These are phyloP conservation scores for Urocitellus parryii DNA, from an alignment of 2,113 vertebrate species.

Conservation along the genomic window DNA sequence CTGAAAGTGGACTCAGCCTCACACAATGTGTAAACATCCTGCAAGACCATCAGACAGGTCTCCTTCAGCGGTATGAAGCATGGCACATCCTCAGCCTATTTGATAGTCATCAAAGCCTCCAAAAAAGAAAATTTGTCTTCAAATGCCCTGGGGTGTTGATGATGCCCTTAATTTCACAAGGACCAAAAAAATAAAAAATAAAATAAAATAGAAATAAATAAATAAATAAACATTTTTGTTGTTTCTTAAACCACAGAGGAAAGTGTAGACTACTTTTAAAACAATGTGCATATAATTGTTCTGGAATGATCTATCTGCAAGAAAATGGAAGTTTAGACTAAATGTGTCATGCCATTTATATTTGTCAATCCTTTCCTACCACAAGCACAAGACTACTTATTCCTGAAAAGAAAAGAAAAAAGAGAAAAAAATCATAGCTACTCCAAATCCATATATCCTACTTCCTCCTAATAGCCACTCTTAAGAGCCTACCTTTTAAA, in stretches of 20 bases:
- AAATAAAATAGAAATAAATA: background rate
- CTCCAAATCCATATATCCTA: background rate
- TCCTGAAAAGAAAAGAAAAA: background rate
- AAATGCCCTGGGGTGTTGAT: background rate
- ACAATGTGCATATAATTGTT: background rate
- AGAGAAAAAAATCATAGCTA: background rate
- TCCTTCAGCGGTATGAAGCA: background rate
- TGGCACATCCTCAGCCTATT: conserved; percentile 31
- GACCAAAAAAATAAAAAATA: background rate
- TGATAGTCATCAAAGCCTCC: conserved; percentile 51
- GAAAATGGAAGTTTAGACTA: conserved; percentile 23
- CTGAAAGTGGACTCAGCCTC: conserved; percentile 18
- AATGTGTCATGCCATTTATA: background rate
- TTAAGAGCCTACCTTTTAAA: background rate
- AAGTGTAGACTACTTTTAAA: conserved; percentile 45
- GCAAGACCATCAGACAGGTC: background rate
- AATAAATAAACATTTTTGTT: background rate
- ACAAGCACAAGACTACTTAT: background rate
- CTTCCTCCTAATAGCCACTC: background rate
- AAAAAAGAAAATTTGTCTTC: conserved; percentile 67
- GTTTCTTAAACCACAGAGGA: conserved; percentile 28
- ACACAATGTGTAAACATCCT: background rate
- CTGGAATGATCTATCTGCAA: conserved; percentile 34
- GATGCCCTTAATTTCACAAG: conserved; percentile 49
- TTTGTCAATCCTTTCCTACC: background rate